A percentile compares a stretch with the other conserved stretches of the same genome.
Conservation (phyloP, 2,113 vertebrate genomes). For the Okapia johnstoni region DNA sequence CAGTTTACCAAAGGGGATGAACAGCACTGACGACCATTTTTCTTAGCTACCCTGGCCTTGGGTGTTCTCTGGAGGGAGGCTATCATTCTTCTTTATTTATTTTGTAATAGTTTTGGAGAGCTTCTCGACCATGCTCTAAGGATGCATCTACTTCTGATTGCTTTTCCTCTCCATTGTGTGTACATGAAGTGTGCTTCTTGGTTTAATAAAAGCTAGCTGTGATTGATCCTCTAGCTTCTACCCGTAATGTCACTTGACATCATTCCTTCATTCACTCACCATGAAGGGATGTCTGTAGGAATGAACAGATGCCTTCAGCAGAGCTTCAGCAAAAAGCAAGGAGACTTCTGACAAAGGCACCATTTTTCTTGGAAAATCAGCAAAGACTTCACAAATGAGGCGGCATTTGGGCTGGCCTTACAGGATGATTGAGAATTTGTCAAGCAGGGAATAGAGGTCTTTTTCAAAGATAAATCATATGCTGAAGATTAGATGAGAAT, state of each 20-base stretch:
- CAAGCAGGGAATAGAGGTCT: neutral
- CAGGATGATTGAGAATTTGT: neutral
- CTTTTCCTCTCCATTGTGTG: neutral
- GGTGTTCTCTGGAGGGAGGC: neutral
- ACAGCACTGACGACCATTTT: neutral
- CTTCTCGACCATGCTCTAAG: neutral
- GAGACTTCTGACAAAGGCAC: neutral
- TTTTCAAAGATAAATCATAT: neutral
- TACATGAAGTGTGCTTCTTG: neutral
- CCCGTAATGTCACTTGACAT: neutral
- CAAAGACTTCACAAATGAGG: neutral
- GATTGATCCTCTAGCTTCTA: neutral
- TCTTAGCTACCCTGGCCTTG: neutral
- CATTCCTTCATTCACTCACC: neutral
- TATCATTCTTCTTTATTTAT: neutral
- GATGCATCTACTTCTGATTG: neutral
- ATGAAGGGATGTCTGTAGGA: neutral
- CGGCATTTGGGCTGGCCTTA: neutral
- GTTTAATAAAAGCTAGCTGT: neutral
- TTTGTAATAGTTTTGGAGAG: neutral
- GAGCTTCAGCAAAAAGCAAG: neutral
- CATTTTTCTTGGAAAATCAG: neutral
- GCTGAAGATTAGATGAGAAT: conserved; percentile 4
- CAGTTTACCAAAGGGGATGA: neutral
- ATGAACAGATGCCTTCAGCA: neutral